A percentile compares a stretch with the other conserved stretches of the same genome.
These are phyloP conservation scores for Lithobates pipiens DNA, from an alignment of 2,797 vertebrate genomes.

Conservation along the genomic window DNA sequence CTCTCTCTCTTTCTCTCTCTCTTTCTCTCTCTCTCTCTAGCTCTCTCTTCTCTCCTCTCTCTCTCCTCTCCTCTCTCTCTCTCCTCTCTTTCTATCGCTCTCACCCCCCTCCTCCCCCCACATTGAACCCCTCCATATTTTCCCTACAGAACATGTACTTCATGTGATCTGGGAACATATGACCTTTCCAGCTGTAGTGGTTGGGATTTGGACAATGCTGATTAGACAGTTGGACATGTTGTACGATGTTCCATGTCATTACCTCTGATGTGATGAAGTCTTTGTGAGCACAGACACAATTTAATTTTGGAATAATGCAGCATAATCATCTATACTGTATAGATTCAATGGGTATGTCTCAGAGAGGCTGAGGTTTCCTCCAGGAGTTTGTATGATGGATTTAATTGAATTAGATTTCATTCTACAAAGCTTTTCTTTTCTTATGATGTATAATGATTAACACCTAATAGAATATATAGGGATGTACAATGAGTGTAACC, in stretches of 20 bases:
- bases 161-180: not conserved
- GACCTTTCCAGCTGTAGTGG: not conserved
- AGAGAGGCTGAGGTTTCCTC: not conserved
- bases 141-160: not conserved
- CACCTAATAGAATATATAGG: too few species aligned
- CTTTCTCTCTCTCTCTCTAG: too few species aligned
- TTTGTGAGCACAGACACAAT: not conserved
- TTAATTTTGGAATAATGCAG: not conserved
- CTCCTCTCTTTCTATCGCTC: too few species aligned
- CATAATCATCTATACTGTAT: not conserved
- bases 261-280: not conserved
- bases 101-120: not conserved
- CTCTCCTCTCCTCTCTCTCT: too few species aligned
- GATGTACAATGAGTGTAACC: too few species aligned
- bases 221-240: not conserved
- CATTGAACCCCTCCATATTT: too few species aligned
- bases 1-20: too few species aligned
- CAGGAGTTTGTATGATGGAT: not conserved
- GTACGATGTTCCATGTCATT: not conserved
- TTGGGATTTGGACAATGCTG: not conserved
- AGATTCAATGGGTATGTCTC: not conserved
- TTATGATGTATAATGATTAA: too few species aligned
- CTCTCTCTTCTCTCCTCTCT: too few species aligned
- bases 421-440: too few species aligned
- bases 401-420: not conserved